Conservation (phyloP, 2,113 vertebrate genomes). For the Anseranas semipalmata region DNA sequence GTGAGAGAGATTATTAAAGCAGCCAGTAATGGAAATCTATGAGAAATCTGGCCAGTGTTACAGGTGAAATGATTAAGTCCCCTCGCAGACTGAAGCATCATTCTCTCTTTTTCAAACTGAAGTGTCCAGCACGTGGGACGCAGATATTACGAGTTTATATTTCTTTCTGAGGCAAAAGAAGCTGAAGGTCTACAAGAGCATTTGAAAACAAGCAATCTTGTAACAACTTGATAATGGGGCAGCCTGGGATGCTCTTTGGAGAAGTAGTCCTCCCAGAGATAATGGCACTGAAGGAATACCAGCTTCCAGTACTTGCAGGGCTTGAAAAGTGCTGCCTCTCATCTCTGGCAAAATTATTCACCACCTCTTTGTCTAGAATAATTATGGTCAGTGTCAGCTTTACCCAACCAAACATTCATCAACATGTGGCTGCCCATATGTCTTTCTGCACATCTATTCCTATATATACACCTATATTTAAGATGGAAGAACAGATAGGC, state of each 20-base stretch:
- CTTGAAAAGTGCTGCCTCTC: neutral
- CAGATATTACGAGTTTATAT: neutral
- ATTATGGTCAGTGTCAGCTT: neutral
- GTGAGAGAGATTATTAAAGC: conserved; percentile 1
- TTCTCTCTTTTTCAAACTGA: neutral
- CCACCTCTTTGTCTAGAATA: neutral
- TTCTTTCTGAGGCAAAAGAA: neutral
- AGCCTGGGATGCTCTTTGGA: neutral
- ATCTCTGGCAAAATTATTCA: neutral
- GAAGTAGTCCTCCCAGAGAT: neutral
- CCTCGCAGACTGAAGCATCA: neutral
- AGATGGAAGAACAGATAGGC: neutral
- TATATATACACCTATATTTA: neutral
- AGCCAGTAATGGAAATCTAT: conserved; percentile 16
- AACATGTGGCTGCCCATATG: neutral
- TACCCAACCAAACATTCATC: neutral
- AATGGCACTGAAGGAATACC: neutral
- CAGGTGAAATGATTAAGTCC: conserved; percentile 25
- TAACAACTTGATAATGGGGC: neutral
- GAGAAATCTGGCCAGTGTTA: neutral
- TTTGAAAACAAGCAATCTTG: neutral
- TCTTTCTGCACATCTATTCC: neutral
- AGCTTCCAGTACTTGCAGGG: neutral
- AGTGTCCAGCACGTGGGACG: neutral
- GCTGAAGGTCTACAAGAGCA: neutral